Evolutionary conservation across 1,140 invertebrate genomes (phyloP), one percentile per base, ranked within the genome.

Genomic region (Zaprionus gabonicus): DNA sequence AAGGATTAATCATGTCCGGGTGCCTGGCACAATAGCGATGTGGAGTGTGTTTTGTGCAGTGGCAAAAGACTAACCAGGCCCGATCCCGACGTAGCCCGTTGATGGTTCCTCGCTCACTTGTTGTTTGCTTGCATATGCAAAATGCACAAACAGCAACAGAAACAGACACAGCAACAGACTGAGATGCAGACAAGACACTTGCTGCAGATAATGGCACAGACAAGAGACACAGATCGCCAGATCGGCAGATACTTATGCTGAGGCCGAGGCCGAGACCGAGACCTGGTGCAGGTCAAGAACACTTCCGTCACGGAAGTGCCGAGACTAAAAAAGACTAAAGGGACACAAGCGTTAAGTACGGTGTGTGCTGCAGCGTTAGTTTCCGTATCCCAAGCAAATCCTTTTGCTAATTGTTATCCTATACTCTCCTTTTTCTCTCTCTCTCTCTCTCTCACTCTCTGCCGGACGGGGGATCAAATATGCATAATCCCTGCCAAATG

Each of bases 361-460:
- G 71, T 69, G 36, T 38, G 71, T 69, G 36, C 13, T 38, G 64
- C 72, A 63, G 67, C 34, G 53, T 63, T 69, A 88, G 83, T 81
- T 87, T 88, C 84, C 85, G 84, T 87, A 75, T 67, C 80, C 34
- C 78, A 44, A 10, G 64, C 65, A 90, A 88, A 88, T 88, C 84
- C 84, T 88, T 88, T 88, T 34, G 81, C 78, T 88, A 88, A 88
- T 88, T 88, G 85, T 84, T 88, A 88, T 87, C 84, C 84, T 68
- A 83, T 78, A 70, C 57, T 25, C 15, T 38, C 36, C 9, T 7
- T 10, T 34, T 7, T 15, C 13, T 5, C 41, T 46, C 41, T 9
- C n/a, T 46, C 41, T 44, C 41, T 17, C 15, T 17, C 41, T n/a
- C 13, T 27, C 57, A 65, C 46, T 13, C 28, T 2, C 31, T 13